Base-by-base conservation (phyloP, 2,888 invertebrate genomes). In the Gortyna flavago region DNA sequence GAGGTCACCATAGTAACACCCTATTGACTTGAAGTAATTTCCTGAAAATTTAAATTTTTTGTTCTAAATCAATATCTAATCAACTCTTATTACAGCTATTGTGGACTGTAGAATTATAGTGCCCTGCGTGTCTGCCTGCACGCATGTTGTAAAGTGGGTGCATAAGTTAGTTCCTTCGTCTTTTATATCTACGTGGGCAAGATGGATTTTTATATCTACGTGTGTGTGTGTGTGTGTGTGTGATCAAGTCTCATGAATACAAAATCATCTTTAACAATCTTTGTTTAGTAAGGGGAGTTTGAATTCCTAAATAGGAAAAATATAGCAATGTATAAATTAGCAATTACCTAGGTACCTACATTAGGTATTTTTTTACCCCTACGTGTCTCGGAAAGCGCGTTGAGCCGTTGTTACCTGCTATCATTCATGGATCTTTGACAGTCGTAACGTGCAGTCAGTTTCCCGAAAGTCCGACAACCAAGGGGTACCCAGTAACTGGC, bases 91-190 rank as follows among this genome's bases (percentile, higher is more conserved):
- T 80, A 77, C 77, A 75, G 80, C 75, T 68, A 77, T 87, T 75
- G 73, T 66, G 38, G 54, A 74, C 73, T 75, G 35, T 87, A 72
- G 74, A 81, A 85, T 87, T 85, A 81, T 79, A 78, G 44, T 57
- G 62, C 48, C 44, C 66, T 79, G 77, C 75, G 79, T 81, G 84
- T 71, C 83, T 44, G 66, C 69, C 21, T 83, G 77, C 77, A 79
- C 85, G 85, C 72, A 64, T 75, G 41, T 71, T 77, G 81, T 79
- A 76, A 87, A 66, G 62, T 74, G 85, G 87, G 87, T 86, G 85
- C 85, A 86, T 86, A 87, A 67, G 79, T 81, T 68, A 85, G 73
- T 85, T 69, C 38, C 61, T 70, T 18, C n/a, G 25, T 44, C 21
- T 29, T 44, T 62, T 65, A 44, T 18, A 1, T 65, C 32, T 29